Evolutionary conservation across 2,888 invertebrate species (phyloP).

Genomic region (Timema podura): DNA sequence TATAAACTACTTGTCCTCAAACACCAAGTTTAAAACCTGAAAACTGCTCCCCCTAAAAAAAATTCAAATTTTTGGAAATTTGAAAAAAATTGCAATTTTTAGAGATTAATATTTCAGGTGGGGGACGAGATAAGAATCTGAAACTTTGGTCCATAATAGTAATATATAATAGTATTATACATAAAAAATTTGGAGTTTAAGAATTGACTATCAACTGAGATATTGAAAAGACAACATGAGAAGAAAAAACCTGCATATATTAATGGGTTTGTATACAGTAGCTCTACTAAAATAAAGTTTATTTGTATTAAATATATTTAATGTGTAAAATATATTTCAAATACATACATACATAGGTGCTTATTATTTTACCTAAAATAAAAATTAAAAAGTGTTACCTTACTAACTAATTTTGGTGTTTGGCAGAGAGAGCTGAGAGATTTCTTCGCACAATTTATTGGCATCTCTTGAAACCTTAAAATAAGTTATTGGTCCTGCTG

Average conservation of each 20-base stretch:
- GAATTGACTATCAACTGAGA: not conserved
- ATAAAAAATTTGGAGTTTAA: constrained; percentile 5
- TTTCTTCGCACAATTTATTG: constrained; percentile 1
- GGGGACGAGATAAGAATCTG: not conserved
- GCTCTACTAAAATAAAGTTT: no score
- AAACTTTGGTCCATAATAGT: not conserved
- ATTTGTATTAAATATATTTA: no score
- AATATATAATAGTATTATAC: not conserved
- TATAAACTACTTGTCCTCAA: no score
- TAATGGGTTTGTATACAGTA: no score
- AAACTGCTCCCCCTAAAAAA: no score
- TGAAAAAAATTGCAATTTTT: not conserved
- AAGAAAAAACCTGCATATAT: no score
- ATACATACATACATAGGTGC: no score
- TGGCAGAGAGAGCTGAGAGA: not conserved
- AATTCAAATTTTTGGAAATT: no score
- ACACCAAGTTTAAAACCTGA: no score
- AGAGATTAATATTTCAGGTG: not conserved
- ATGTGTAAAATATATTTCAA: no score
- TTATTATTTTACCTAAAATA: no score
- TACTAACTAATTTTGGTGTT: not conserved
- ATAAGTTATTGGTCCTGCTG: not conserved
- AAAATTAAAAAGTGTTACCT: not conserved
- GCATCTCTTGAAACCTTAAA: constrained; percentile 1
- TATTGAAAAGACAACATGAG: not conserved